Evolutionary conservation across 2,797 vertebrate genomes (phyloP).

Genomic region (Sebastes taczanowskii): DNA sequence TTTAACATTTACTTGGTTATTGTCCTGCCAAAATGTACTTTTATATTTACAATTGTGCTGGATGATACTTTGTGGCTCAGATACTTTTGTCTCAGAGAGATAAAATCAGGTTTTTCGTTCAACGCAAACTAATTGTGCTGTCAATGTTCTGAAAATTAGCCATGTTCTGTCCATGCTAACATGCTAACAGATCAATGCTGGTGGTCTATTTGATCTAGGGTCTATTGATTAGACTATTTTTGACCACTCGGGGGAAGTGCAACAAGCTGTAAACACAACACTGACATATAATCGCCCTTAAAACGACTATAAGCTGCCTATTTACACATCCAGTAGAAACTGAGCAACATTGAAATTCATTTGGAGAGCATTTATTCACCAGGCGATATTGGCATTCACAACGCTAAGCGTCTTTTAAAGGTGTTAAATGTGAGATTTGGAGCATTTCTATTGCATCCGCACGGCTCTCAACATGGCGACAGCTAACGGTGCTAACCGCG

Average conservation of each 20-base stretch:
- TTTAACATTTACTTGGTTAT: slow-evolving; percentile 4
- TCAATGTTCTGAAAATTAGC: background rate
- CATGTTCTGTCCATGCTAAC: background rate
- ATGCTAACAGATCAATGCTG: background rate
- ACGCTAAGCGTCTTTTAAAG: background rate
- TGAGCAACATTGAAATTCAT: background rate
- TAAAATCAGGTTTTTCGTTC: background rate
- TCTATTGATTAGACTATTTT: background rate
- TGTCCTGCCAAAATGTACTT: background rate
- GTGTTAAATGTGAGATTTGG: background rate
- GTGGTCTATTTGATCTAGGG: background rate
- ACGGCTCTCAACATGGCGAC: too few relatives aligned
- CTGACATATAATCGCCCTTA: background rate
- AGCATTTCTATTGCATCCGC: too few relatives aligned
- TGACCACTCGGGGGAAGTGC: background rate
- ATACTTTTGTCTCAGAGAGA: background rate
- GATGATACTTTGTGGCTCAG: background rate
- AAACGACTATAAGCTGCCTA: background rate
- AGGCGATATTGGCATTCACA: background rate
- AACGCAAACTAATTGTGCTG: background rate
- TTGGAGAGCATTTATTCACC: background rate
- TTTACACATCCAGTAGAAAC: background rate
- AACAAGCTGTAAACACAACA: slow-evolving; percentile 5
- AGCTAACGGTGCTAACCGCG: too few relatives aligned
- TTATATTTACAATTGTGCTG: background rate